Evolutionary conservation across 2,113 vertebrate genomes (phyloP), one percentile per base, ranked within the genome.

Genomic region (Pelusios castaneus): DNA sequence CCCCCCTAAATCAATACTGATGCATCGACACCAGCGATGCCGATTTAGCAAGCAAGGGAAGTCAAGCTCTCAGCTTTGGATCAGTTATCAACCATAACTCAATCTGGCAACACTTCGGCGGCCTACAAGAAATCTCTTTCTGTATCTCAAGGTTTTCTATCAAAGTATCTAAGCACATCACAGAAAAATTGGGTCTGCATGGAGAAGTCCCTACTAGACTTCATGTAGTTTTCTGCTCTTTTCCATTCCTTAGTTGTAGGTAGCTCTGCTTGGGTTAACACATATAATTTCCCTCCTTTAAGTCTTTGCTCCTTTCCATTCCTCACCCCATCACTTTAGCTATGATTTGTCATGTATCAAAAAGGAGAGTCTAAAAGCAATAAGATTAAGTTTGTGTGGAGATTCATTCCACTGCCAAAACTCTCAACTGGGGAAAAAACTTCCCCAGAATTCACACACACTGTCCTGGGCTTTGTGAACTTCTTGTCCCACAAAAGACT

Each of bases 201-300:
- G 89, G 49, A 81, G 82, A 87, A 91, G 13, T 8, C 90, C 58
- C 81, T 91, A 95, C 51, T 31, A 89, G 54, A n/a, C 75, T 25
- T 84, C 83, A 78, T 21, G 55, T 24, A 86, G n/a, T 12, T 84
- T 51, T 86, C 70, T 94, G 3, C 31, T 8, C 43, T 67, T 90
- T 75, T 24, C 6, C 38, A 70, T 77, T 91, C 1, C 0, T 87
- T 87, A 89, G 80, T 82, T 93, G 80, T 47, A 81, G 87, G 58
- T 87, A 76, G 14, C 82, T 41, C 78, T 79, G 27, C 4, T 89
- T 79, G 29, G 31, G 81, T 92, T 19, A 51, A 92, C 45, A 91
- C 16, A 21, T 89, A 76, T 85, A 92, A 91, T 92, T 93, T 95
- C 92, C 90, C 41, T n/a, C 84, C 93, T 90, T 70, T 85, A 88